These are phyloP conservation scores for Rotaria magnacalcarata DNA, from an alignment of 2,888 invertebrate species.

Conservation along the genomic window DNA sequence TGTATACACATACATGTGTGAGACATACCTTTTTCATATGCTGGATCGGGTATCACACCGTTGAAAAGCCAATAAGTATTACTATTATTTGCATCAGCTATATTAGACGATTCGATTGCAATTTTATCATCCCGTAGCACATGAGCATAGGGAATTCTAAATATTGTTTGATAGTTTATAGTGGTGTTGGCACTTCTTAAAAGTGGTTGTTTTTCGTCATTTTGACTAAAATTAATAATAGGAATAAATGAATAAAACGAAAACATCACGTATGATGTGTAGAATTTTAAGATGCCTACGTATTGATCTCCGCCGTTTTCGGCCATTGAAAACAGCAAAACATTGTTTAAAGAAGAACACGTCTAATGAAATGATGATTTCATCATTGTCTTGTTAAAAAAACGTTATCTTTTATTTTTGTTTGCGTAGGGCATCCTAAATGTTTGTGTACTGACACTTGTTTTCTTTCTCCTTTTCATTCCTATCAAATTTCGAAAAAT, in stretches of 20 bases:
- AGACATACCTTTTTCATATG: neutral
- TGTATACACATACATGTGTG: neutral
- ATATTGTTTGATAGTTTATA: neutral
- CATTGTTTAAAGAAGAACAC: neutral
- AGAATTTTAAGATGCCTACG: neutral
- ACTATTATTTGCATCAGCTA: neutral
- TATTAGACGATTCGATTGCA: neutral
- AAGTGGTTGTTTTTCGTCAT: neutral
- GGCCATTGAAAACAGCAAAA: neutral
- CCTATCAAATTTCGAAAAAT: neutral
- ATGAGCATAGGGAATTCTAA: neutral
- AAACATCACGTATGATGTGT: neutral
- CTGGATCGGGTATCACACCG: neutral
- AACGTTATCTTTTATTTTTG: neutral
- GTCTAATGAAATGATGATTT: neutral
- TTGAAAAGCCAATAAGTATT: neutral
- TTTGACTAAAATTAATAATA: neutral
- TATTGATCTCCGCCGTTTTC: neutral
- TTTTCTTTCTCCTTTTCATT: neutral
- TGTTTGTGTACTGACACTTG: neutral
- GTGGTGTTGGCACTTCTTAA: neutral
- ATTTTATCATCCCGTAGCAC: neutral
- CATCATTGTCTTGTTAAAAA: neutral
- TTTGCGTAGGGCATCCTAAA: neutral
- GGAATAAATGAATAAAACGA: neutral